A percentile compares a stretch with the other conserved stretches of the same genome.
Conservation (phyloP, 2,797 vertebrate species). For the Crenuchus spilurus region DNA sequence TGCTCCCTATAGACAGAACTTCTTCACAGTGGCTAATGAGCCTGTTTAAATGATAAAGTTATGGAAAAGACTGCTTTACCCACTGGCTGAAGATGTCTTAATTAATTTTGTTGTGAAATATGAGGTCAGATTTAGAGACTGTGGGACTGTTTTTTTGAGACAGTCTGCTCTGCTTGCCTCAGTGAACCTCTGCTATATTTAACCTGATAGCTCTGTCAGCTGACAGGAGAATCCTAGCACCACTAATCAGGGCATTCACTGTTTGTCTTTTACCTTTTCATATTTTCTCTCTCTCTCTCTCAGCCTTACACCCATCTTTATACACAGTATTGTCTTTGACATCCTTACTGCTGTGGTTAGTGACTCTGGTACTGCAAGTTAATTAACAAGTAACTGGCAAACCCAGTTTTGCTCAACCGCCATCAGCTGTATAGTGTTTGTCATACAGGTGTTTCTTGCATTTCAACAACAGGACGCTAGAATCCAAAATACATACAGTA, state of each 20-base stretch:
- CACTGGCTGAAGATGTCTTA: slow-evolving; percentile 17
- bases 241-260: slow-evolving; percentile 48
- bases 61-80: not conserved
- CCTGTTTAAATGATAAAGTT: slow-evolving; percentile 4
- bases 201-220: slow-evolving; percentile 59
- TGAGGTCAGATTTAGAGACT: slow-evolving; percentile 37
- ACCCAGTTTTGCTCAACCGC: no score
- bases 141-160: slow-evolving; percentile 46
- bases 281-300: slow-evolving; percentile 19
- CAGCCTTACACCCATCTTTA: not conserved
- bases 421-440: no score
- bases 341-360: no score
- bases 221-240: slow-evolving; percentile 55
- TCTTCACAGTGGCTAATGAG: slow-evolving; percentile 12
- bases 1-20: not conserved
- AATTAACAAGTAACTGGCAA: no score
- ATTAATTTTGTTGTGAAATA: slow-evolving; percentile 36
- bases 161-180: slow-evolving; percentile 42
- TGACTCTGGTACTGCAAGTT: no score
- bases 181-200: slow-evolving; percentile 56
- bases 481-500: no score
- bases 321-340: not conserved
- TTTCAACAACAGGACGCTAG: no score
- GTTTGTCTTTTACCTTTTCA: slow-evolving; percentile 38
- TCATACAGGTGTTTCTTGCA: no score